Percentiles rank a stretch among this genome's conserved stretches.
These are phyloP conservation scores for Buathra laborator DNA, from an alignment of 2,888 invertebrate genomes.

Conservation along the genomic window DNA sequence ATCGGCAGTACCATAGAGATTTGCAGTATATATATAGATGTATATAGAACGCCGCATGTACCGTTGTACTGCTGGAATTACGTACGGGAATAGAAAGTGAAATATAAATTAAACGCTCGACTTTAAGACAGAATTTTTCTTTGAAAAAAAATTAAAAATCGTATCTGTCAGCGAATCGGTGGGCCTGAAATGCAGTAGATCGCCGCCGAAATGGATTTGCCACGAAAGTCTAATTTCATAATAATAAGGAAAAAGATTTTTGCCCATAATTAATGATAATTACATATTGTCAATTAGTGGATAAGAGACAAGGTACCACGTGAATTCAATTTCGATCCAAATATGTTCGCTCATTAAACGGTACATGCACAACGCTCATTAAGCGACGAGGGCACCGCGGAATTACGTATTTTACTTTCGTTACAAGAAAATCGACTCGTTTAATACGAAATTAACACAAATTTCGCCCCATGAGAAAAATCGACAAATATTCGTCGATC, in stretches of 20 bases:
- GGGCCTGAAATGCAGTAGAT: constrained; percentile 24
- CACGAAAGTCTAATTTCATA: background rate
- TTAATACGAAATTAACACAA: no score
- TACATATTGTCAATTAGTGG: background rate
- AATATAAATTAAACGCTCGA: constrained; percentile 67
- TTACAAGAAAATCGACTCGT: no score
- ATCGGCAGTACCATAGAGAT: constrained; percentile 53
- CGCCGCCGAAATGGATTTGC: background rate
- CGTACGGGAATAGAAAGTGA: constrained; percentile 78
- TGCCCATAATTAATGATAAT: background rate
- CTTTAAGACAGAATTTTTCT: constrained; percentile 25
- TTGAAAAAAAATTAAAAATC: constrained; percentile 31
- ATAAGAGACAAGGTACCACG: background rate
- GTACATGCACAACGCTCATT: background rate
- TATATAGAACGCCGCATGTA: constrained; percentile 38
- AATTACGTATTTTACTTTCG: background rate
- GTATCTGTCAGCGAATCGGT: constrained; percentile 25
- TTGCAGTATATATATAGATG: constrained; percentile 19
- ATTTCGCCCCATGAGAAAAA: no score
- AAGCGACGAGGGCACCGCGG: background rate
- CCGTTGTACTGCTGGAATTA: constrained; percentile 68
- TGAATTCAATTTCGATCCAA: background rate
- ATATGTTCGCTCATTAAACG: background rate
- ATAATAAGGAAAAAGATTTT: background rate
- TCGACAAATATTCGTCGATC: no score